A percentile compares a stretch with the other conserved stretches of the same genome.
Conservation (phyloP, 2,888 invertebrate genomes). For the Cybosia mesomella region DNA sequence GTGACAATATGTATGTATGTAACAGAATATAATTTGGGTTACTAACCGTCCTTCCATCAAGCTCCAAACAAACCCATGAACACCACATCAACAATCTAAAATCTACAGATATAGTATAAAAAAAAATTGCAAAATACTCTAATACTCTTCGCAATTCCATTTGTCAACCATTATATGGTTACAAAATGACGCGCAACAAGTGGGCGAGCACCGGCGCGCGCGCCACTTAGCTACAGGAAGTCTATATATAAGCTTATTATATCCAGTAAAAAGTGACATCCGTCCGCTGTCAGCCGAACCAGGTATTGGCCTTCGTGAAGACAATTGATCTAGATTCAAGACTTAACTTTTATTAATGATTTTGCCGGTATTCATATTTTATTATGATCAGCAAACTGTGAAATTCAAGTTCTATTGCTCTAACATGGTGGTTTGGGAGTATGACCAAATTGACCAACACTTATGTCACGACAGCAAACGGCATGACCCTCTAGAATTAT, state of each 20-base stretch:
- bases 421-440: too few relatives aligned
- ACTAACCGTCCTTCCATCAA: not conserved
- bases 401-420: not conserved
- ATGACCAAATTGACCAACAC: too few relatives aligned
- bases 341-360: not conserved
- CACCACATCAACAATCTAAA: not conserved
- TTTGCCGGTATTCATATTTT: not conserved
- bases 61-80: not conserved
- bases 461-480: too few relatives aligned
- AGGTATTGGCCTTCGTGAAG: constrained; percentile 48
- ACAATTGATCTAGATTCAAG: constrained; percentile 37
- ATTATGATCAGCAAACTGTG: not conserved
- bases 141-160: not conserved
- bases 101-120: not conserved
- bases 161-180: constrained; percentile 23
- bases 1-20: too few relatives aligned
- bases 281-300: constrained; percentile 54
- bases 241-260: constrained; percentile 82
- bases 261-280: constrained; percentile 77
- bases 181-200: constrained; percentile 36
- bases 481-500: too few relatives aligned
- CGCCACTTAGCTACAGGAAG: constrained; percentile 78
- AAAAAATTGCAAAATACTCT: not conserved
- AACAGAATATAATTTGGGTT: not conserved
- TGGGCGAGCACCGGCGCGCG: constrained; percentile 62